phyloP scores from a whole-genome alignment of 2,113 vertebrate genomes.

The Pimephales promelas region DNA sequence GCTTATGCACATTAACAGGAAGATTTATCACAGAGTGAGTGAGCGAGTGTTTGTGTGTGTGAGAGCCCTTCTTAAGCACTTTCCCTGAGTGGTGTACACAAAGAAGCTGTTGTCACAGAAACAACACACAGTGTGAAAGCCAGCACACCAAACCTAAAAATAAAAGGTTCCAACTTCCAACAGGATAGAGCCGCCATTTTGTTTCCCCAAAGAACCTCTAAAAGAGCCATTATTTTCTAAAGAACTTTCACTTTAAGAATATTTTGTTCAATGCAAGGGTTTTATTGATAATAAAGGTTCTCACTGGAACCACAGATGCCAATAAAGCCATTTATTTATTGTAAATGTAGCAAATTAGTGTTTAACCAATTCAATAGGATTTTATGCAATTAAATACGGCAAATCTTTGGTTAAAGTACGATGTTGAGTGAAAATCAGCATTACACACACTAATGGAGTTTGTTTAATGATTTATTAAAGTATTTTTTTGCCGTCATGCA shows the following conservation, averaged over 20 bases:
- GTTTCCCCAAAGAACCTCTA: no score
- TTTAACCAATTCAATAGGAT: background rate
- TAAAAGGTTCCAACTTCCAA: no score
- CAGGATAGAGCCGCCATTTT: no score
- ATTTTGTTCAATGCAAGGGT: no score
- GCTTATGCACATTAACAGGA: background rate
- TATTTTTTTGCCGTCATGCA: background rate
- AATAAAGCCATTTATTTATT: no score
- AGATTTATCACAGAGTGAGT: background rate
- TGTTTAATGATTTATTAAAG: background rate
- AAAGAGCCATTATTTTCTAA: no score
- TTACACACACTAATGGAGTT: background rate
- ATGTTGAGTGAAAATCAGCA: background rate
- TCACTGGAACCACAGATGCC: no score
- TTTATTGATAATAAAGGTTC: no score
- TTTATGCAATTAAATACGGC: background rate
- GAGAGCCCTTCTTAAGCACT: conserved; percentile 48
- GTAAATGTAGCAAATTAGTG: no score
- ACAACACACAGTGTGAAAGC: background rate
- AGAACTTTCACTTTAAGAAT: no score
- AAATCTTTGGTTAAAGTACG: background rate
- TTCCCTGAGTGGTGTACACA: conserved; percentile 26
- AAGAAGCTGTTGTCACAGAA: conserved; percentile 18
- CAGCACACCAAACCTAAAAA: background rate
- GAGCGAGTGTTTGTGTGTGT: no score